Percentiles rank a stretch among this genome's conserved stretches.
phyloP scores from a whole-genome alignment of 2,888 invertebrate species.

The Lampropteryx suffumata region DNA sequence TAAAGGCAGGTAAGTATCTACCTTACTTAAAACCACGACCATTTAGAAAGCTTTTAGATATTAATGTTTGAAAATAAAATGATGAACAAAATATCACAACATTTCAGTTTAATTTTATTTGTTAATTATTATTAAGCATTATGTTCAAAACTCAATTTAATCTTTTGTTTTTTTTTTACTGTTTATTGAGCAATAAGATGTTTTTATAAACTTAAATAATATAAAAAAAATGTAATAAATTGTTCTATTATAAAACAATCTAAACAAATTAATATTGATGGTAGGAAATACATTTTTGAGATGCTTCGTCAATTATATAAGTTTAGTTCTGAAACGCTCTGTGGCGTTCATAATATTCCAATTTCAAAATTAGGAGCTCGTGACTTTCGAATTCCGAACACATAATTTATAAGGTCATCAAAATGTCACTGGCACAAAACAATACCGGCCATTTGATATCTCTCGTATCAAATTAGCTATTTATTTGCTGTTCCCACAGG shows the following conservation, averaged over 20 bases:
- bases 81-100: neutral
- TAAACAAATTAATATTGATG: no score
- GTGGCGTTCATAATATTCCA: constrained; percentile 8
- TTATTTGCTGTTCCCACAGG: constrained; percentile 68
- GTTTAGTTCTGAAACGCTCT: neutral
- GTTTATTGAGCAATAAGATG: no score
- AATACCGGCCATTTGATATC: constrained; percentile 43
- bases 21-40: constrained; percentile 6
- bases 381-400: constrained; percentile 29
- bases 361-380: constrained; percentile 29
- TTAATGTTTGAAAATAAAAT: constrained; percentile 4
- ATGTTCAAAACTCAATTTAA: no score
- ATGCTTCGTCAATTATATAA: no score
- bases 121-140: no score
- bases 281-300: no score
- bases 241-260: no score
- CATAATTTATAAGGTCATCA: constrained; percentile 30
- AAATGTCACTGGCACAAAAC: constrained; percentile 42
- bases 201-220: no score
- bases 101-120: no score
- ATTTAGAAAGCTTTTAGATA: constrained; percentile 11
- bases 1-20: constrained; percentile 1
- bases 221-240: no score
- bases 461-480: constrained; percentile 42
- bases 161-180: no score